Conservation (phyloP, 2,888 invertebrate genomes). For the Leucophenga maculata region DNA sequence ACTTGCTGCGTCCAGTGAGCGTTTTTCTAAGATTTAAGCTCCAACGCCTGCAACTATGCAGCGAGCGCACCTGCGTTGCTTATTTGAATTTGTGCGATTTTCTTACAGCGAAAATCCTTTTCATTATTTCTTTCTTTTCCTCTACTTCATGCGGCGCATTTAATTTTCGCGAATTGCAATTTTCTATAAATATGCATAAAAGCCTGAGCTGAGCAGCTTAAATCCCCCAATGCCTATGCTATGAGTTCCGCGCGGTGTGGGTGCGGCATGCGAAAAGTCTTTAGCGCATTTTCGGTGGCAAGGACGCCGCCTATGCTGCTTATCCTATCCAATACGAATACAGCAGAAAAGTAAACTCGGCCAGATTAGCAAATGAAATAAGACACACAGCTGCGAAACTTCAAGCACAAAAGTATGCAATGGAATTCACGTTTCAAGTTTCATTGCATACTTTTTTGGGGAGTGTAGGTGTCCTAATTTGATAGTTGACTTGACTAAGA, state of each 20-base stretch:
- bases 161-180: conserved; percentile 40
- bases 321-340: background rate
- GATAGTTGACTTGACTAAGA: too few relatives aligned
- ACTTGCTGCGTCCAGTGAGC: conserved; percentile 25
- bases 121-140: conserved; percentile 2
- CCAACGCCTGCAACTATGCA: conserved; percentile 11
- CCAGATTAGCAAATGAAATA: conserved; percentile 27
- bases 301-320: background rate
- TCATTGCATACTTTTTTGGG: background rate
- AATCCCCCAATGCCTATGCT: too few relatives aligned
- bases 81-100: conserved; percentile 3
- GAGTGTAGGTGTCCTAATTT: too few relatives aligned
- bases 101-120: background rate
- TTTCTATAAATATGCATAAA: conserved; percentile 65
- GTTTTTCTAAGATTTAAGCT: conserved; percentile 29
- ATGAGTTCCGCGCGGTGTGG: too few relatives aligned
- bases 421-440: background rate
- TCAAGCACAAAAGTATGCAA: background rate
- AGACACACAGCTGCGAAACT: conserved; percentile 7
- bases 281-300: too few relatives aligned
- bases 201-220: conserved; percentile 2
- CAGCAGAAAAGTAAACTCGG: conserved; percentile 15
- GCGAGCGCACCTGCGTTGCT: background rate
- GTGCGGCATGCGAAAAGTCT: too few relatives aligned
- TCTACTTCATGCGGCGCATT: conserved; percentile 40